Evolutionary conservation across 2,797 vertebrate species (phyloP).

Genomic region (Pogonophryne albipinna): DNA sequence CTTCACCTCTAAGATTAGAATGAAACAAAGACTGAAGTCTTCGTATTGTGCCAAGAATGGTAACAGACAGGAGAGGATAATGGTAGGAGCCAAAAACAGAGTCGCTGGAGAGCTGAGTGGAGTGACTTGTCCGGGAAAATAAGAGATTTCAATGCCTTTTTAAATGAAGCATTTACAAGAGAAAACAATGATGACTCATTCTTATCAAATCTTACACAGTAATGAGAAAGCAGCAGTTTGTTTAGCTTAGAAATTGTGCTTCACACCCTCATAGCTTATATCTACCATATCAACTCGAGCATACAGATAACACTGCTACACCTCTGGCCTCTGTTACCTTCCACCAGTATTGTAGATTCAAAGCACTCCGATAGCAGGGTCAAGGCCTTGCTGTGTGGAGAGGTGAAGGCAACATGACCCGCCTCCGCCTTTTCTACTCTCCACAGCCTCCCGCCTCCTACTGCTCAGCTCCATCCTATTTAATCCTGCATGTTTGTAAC

Average conservation of each 20-base stretch:
- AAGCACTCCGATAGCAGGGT: slow-evolving; percentile 61
- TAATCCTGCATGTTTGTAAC: slow-evolving; percentile 54
- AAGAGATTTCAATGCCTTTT: slow-evolving; percentile 13
- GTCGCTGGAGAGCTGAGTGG: slow-evolving; percentile 43
- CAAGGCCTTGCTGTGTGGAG: slow-evolving; percentile 68
- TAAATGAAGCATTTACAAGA: slow-evolving; percentile 27
- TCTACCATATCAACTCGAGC: slow-evolving; percentile 33
- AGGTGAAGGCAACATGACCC: slow-evolving; percentile 74
- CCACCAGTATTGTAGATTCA: slow-evolving; percentile 57
- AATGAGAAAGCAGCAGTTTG: slow-evolving; percentile 1
- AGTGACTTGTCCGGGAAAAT: slow-evolving; percentile 55
- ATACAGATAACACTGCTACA: slow-evolving; percentile 53
- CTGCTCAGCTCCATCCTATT: slow-evolving; percentile 54
- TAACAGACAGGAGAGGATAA: slow-evolving; percentile 49
- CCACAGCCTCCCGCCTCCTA: slow-evolving; percentile 33
- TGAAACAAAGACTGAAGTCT: slow-evolving; percentile 77
- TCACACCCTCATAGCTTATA: slow-evolving; percentile 24
- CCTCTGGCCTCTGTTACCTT: slow-evolving; percentile 59
- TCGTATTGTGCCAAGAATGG: slow-evolving; percentile 69
- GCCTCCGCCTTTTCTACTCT: slow-evolving; percentile 53
- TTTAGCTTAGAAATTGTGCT: slow-evolving; percentile 24
- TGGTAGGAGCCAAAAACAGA: slow-evolving; percentile 57
- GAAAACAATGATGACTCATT: slow-evolving; percentile 26
- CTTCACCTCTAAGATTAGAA: slow-evolving; percentile 81
- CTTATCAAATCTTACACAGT: background rate